Evolutionary conservation across 2,797 vertebrate genomes (phyloP), one percentile per base, ranked within the genome.

Genomic region (Sebastes baramenuke): DNA sequence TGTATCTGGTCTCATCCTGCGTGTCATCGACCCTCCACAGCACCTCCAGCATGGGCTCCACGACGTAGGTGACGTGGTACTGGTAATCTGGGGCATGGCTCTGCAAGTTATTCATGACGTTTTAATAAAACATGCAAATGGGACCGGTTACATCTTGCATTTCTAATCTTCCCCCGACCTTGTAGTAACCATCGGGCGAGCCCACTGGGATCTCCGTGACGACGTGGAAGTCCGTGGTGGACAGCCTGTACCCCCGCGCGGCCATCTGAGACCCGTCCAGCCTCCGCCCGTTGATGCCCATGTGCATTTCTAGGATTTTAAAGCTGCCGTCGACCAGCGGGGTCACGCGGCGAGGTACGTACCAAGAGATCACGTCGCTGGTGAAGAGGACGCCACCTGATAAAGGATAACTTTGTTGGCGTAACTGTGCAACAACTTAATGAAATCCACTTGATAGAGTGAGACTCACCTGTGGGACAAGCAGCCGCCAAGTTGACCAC

Each of bases 101-200:
- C 96, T 96, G 88, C 42, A 95, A 92, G 80, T 81, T 22, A 79
- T 72, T 83, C 30, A 89, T 78, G 34, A 3, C 1, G 6, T 76
- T 87, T 91, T 55, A 87, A 87, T 87, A 85, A 90, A 69, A 75
- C 54, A 61, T 84, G 61, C 52, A 86, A 61, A 79, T 69, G 29
- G 42, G 55, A 55, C 68, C 4, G 11, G 54, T 46, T 55, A 81
- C 68, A 42, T 46, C 27, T 25, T 80, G 12, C 61, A 71, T 77
- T 22, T 42, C 29, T 24, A 22, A 75, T 22, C 4, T n/a, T 1
- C n/a, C 18, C n/a, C 90, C 9, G 54, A 97, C 97, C 96, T 98
- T 98, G 80, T 95, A 97, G 91, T 95, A 95, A 8, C 97, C 96
- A 72, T 97, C 96, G 52, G 95, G 85, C 24, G 96, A 94, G 61